These are phyloP conservation scores for Drosophila sucinea DNA, from an alignment of 1,140 invertebrate genomes.

Conservation along the genomic window DNA sequence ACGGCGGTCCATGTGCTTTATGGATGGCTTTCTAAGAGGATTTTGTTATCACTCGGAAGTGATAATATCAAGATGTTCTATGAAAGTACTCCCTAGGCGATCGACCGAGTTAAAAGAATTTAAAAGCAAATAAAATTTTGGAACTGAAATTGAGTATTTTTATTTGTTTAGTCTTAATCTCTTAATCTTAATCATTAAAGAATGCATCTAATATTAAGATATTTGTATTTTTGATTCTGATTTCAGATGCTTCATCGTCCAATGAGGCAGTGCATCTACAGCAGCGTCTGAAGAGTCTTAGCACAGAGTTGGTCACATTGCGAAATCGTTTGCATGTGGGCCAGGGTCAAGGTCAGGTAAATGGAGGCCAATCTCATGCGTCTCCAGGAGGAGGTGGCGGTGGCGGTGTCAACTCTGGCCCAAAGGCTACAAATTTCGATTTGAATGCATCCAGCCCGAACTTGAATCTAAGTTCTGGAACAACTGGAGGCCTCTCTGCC, in stretches of 20 bases:
- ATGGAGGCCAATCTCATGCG: conserved; percentile 47
- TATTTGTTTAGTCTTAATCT: not conserved
- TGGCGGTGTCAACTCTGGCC: conserved; percentile 17
- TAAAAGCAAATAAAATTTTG: not conserved
- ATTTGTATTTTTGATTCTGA: not conserved
- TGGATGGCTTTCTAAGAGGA: not conserved
- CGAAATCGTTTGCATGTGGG: conserved; percentile 92
- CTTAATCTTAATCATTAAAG: too few relatives aligned
- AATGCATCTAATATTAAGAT: not conserved
- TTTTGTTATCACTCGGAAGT: not conserved
- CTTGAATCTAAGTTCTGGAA: conserved; percentile 49
- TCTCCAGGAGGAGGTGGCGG: conserved; percentile 21
- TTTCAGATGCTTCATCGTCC: conserved; percentile 94
- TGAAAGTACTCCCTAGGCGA: not conserved
- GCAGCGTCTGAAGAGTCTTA: conserved; percentile 93
- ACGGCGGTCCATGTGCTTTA: not conserved
- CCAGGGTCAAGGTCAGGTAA: conserved; percentile 83
- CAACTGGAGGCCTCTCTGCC: conserved; percentile 43
- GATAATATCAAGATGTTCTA: not conserved
- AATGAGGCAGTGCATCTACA: conserved; percentile 96
- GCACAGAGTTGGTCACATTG: conserved; percentile 94
- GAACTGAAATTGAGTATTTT: not conserved
- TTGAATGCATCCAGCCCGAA: conserved; percentile 76
- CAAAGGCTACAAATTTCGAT: conserved; percentile 61
- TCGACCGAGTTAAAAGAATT: not conserved